Conservation (phyloP, 2,113 vertebrate species). For the Chloebia gouldiae region DNA sequence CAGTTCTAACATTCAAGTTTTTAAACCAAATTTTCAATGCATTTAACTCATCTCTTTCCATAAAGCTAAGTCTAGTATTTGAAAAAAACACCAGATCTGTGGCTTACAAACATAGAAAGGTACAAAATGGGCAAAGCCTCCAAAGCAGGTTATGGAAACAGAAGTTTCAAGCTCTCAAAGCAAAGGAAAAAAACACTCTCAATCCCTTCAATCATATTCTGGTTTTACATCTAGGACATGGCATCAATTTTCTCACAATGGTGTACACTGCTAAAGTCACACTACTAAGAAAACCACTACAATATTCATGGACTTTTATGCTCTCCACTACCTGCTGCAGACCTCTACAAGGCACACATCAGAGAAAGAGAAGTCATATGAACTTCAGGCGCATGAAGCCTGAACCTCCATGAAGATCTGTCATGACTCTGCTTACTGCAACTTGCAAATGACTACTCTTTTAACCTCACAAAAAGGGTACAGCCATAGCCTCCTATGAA, state of each 20-base stretch:
- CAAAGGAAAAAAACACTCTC: neutral
- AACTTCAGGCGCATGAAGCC: neutral
- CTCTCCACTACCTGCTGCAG: neutral
- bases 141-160: neutral
- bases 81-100: neutral
- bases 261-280: neutral
- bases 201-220: neutral
- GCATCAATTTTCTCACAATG: neutral
- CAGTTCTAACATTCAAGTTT: neutral
- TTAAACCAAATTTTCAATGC: neutral
- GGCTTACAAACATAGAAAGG: neutral
- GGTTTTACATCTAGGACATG: neutral
- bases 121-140: neutral
- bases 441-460: neutral
- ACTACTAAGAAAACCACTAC: neutral
- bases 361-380: neutral
- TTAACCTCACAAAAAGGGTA: neutral
- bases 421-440: neutral
- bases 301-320: neutral
- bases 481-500: neutral
- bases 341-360: neutral
- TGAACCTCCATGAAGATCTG: neutral
- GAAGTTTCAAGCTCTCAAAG: neutral
- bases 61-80: neutral
- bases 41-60: neutral